Evolutionary conservation across 2,113 vertebrate genomes (phyloP).

Genomic region (Rhombomys opimus): DNA sequence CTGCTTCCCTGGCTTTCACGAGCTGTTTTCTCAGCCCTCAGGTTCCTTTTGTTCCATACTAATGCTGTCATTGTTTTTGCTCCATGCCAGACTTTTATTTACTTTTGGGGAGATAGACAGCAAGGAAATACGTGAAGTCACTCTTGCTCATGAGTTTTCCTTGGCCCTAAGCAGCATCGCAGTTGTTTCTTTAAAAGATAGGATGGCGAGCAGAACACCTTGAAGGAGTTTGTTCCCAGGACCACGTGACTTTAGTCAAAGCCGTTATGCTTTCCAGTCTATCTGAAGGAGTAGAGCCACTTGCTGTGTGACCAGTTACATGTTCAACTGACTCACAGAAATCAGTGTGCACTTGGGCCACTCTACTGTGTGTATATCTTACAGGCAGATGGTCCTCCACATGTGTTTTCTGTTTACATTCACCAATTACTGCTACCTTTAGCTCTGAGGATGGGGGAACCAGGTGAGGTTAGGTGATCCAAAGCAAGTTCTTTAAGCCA

Average conservation of each 20-base stretch:
- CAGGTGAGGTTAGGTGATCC: rapidly evolving
- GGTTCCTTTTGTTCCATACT: neutral
- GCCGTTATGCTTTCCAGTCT: neutral
- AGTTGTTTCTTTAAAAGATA: neutral
- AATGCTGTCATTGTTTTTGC: neutral
- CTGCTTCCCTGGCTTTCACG: neutral
- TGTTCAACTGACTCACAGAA: neutral
- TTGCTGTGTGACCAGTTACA: neutral
- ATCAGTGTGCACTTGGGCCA: neutral
- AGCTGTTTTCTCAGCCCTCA: neutral
- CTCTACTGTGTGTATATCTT: neutral
- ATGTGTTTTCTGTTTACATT: neutral
- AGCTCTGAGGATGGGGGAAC: neutral
- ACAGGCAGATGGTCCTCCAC: neutral
- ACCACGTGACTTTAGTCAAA: rapidly evolving
- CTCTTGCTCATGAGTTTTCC: neutral
- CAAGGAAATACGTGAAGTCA: neutral
- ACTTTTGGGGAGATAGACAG: neutral
- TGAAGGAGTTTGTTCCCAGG: neutral
- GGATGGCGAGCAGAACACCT: neutral
- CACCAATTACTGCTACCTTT: neutral
- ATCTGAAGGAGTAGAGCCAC: neutral
- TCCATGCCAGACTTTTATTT: neutral
- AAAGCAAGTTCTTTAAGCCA: neutral
- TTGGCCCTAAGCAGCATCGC: neutral